A percentile compares a stretch with the other conserved stretches of the same genome.
Conservation (phyloP, 37 sponge, comb jelly and placozoan species). For the Geodia barretti region DNA sequence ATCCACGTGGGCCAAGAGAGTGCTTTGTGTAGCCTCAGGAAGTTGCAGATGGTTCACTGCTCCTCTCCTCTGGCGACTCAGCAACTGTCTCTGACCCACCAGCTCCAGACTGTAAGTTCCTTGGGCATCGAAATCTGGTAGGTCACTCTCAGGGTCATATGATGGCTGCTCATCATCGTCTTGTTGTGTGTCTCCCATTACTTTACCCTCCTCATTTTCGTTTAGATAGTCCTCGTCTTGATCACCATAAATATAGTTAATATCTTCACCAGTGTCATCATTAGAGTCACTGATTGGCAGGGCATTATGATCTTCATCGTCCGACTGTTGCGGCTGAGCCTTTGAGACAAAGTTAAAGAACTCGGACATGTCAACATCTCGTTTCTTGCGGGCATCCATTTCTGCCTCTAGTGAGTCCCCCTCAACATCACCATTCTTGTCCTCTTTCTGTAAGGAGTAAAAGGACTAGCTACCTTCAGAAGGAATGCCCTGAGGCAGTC, state of each 20-base stretch:
- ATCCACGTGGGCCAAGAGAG: slow-evolving; percentile 15
- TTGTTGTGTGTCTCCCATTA: not conserved
- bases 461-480: too few species aligned
- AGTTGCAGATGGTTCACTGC: not conserved
- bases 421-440: too few species aligned
- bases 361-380: too few species aligned
- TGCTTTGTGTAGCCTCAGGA: not conserved
- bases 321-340: too few species aligned
- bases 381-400: too few species aligned
- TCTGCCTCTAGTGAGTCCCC: too few species aligned
- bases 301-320: not conserved
- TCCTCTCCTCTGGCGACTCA: not conserved
- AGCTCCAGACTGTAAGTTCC: not conserved
- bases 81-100: not conserved
- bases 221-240: not conserved
- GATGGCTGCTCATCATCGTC: not conserved
- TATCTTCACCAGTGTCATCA: not conserved
- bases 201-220: not conserved
- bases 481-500: too few species aligned
- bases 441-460: too few species aligned
- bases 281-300: not conserved
- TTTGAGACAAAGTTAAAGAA: too few species aligned
- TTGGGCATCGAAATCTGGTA: not conserved
- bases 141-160: not conserved
- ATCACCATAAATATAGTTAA: not conserved